A percentile compares a stretch with the other conserved stretches of the same genome.
phyloP scores from a whole-genome alignment of 2,113 vertebrate species.

The Egretta garzetta region DNA sequence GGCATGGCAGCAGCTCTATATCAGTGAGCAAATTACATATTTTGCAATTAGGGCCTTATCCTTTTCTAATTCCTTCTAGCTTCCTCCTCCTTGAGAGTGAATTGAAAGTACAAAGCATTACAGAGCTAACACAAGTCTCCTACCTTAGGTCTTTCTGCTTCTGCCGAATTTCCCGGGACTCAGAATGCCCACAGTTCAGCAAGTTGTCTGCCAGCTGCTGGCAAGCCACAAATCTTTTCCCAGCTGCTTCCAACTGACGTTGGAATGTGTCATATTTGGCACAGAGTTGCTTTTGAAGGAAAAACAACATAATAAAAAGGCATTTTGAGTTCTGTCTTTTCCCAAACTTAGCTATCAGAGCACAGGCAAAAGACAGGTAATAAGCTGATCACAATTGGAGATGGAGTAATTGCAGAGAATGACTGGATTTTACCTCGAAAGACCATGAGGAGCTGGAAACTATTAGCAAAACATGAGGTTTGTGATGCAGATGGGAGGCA shows the following conservation, averaged over 20 bases:
- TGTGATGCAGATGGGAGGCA: not conserved
- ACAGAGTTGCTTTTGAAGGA: constrained; percentile 77
- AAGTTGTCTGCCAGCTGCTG: constrained; percentile 74
- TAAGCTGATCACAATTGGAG: not conserved
- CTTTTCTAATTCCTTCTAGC: not conserved
- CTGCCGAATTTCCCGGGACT: constrained; percentile 70
- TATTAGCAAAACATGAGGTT: not conserved
- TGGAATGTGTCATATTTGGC: constrained; percentile 80
- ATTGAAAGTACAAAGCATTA: not conserved
- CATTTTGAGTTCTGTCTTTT: not conserved
- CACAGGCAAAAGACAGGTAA: not conserved
- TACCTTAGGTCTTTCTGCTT: constrained; percentile 81
- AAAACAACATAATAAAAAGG: not conserved
- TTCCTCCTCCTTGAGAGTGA: not conserved
- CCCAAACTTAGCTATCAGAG: not conserved
- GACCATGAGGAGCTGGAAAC: not conserved
- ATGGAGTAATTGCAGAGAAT: not conserved
- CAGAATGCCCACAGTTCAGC: constrained; percentile 68
- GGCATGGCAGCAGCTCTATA: not conserved
- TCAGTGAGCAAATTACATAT: not conserved
- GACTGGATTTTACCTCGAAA: not conserved
- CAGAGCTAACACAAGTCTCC: not conserved
- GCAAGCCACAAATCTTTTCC: constrained; percentile 74
- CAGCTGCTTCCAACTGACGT: constrained; percentile 79
- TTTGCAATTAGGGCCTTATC: not conserved